These are phyloP conservation scores for Lacanobia oleracea DNA, from an alignment of 2,888 invertebrate genomes.

Conservation along the genomic window DNA sequence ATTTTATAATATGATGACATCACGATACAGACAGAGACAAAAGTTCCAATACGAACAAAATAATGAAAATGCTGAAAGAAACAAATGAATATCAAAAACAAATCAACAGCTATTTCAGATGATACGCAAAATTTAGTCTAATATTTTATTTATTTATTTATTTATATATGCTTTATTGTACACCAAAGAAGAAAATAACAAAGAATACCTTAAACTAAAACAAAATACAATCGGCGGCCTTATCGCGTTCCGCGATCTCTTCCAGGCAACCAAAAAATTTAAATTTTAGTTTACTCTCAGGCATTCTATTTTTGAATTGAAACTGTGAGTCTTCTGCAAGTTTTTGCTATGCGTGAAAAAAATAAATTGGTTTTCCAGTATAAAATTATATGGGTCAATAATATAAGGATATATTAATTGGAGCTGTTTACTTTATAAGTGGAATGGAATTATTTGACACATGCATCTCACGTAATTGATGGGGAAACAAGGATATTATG, in stretches of 20 bases:
- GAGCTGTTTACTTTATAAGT: constrained; percentile 7
- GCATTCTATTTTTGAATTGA: neutral
- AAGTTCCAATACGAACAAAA: constrained; percentile 13
- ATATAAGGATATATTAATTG: constrained; percentile 34
- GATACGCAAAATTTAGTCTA: no score
- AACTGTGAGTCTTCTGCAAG: constrained; percentile 16
- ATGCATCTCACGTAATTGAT: constrained; percentile 16
- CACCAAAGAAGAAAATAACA: no score
- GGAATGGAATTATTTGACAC: constrained; percentile 33
- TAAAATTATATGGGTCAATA: constrained; percentile 45
- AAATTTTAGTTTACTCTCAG: no score
- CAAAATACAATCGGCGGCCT: no score
- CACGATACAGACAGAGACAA: constrained; percentile 7
- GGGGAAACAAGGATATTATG: constrained; percentile 19
- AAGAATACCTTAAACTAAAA: no score
- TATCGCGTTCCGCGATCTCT: no score
- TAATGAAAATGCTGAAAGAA: neutral
- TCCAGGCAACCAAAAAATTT: no score
- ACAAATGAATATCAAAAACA: neutral
- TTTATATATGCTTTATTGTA: no score
- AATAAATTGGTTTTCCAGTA: constrained; percentile 25
- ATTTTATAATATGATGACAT: constrained; percentile 52
- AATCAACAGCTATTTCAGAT: accelerated
- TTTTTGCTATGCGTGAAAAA: neutral
- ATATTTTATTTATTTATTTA: neutral